phyloP scores from a whole-genome alignment of 2,888 invertebrate species.

The Trissonchulus sp. region DNA sequence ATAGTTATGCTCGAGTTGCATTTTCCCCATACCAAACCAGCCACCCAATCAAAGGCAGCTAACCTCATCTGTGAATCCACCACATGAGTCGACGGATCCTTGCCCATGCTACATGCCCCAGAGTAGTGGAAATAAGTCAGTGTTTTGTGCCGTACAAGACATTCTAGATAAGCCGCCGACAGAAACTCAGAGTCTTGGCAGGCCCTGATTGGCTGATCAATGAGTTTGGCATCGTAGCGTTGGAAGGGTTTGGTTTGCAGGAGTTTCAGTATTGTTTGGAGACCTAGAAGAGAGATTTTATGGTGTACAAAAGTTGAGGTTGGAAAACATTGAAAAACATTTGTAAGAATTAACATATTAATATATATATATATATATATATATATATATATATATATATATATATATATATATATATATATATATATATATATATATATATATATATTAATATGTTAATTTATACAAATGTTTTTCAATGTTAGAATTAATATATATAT shows the following conservation, averaged over 20 bases:
- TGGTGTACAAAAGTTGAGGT: neutral
- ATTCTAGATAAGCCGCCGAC: constrained; percentile 4
- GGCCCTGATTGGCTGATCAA: neutral
- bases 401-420: too few species aligned
- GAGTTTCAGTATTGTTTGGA: neutral
- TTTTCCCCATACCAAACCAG: too few species aligned
- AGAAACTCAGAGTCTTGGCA: constrained; percentile 17
- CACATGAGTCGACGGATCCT: neutral
- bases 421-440: too few species aligned
- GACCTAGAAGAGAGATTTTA: neutral
- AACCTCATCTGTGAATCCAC: constrained; percentile 25
- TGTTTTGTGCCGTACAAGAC: constrained; percentile 18
- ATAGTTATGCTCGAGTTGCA: too few species aligned
- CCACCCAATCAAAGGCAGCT: too few species aligned
- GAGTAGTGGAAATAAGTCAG: constrained; percentile 23
- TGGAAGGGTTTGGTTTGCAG: neutral
- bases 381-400: too few species aligned
- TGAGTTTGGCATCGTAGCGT: neutral
- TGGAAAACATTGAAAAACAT: too few species aligned
- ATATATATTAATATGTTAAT: too few species aligned
- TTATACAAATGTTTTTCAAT: too few species aligned
- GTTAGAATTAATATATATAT: too few species aligned
- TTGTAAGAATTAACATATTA: too few species aligned
- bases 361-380: too few species aligned
- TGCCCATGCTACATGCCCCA: constrained; percentile 26